Percentiles rank a stretch among this genome's conserved stretches.
Conservation (phyloP, 2,113 vertebrate species). For the Piprites chloris region DNA sequence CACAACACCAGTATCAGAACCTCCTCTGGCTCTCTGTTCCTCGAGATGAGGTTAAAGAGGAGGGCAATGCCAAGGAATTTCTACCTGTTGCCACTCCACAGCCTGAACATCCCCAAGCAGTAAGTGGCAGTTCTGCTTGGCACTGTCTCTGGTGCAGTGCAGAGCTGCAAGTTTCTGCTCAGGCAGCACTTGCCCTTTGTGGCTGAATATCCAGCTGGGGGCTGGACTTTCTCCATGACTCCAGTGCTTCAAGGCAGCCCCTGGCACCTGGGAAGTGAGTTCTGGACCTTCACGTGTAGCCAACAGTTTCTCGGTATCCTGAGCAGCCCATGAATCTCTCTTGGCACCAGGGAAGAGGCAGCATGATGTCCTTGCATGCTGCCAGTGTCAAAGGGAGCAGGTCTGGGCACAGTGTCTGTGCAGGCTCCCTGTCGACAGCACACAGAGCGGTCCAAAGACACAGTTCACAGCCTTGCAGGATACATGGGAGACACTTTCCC, state of each 20-base stretch:
- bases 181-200: not conserved
- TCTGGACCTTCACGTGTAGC: not conserved
- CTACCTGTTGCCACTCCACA: conserved; percentile 63
- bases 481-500: rapidly evolving
- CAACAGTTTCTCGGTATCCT: not conserved
- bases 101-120: conserved; percentile 95
- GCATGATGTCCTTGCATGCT: not conserved
- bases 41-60: conserved; percentile 80
- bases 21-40: conserved; percentile 90
- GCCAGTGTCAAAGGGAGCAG: not conserved
- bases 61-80: no score
- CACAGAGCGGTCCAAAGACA: rapidly evolving
- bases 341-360: not conserved
- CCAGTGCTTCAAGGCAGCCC: not conserved
- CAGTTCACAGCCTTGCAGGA: no score
- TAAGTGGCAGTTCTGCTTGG: conserved; percentile 62
- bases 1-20: conserved; percentile 90
- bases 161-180: not conserved
- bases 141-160: not conserved
- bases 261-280: not conserved
- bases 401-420: not conserved
- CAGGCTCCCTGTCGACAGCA: not conserved
- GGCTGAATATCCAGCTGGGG: not conserved
- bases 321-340: not conserved
- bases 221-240: not conserved